Conservation (phyloP, 2,113 vertebrate species). For the Urocitellus parryii region DNA sequence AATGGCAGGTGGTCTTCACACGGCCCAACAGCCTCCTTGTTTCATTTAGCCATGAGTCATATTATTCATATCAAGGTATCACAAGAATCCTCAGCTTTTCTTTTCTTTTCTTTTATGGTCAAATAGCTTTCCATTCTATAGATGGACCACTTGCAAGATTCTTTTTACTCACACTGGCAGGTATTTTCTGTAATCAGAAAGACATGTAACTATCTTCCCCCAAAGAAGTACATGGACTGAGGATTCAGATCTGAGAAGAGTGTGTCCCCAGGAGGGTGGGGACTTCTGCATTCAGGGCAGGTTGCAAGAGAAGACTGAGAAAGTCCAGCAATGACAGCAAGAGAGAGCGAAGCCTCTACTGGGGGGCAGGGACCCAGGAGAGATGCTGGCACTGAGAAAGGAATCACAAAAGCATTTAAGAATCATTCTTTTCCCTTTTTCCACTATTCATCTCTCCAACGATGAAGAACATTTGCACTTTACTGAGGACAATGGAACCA, state of each 20-base stretch:
- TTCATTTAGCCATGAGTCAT: fast-evolving
- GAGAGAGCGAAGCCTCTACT: fast-evolving
- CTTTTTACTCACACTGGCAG: neutral
- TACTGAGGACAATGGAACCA: neutral
- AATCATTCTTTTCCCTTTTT: neutral
- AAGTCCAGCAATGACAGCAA: neutral
- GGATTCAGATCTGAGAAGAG: neutral
- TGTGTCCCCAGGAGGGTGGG: neutral
- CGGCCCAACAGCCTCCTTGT: neutral
- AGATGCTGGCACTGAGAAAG: neutral
- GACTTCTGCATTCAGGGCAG: neutral
- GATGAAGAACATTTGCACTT: neutral
- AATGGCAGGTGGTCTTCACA: fast-evolving
- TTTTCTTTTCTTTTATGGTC: neutral
- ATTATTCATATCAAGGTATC: neutral
- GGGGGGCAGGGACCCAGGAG: fast-evolving
- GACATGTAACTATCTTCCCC: neutral
- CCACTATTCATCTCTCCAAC: neutral
- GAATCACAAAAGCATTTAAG: neutral
- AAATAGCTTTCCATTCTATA: neutral
- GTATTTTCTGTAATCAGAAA: neutral
- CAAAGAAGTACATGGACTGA: neutral
- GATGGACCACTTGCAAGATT: neutral
- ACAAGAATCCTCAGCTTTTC: neutral
- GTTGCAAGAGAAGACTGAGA: fast-evolving